phyloP scores from a whole-genome alignment of 2,113 vertebrate species.

The Muntiacus muntjak region DNA sequence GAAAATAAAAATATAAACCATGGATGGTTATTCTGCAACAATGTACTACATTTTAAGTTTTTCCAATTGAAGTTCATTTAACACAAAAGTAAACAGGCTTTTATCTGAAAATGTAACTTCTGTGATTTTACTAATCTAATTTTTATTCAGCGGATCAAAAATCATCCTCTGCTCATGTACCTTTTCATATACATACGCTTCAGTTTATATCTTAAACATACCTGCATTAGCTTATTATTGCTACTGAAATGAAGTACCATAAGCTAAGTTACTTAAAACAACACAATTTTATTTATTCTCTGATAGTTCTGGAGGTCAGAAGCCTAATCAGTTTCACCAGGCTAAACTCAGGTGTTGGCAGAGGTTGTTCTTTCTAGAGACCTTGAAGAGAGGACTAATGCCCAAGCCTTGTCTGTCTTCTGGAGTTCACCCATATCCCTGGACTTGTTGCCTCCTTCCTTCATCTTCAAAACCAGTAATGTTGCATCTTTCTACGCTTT shows the following conservation, averaged over 20 bases:
- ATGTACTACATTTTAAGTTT: background rate
- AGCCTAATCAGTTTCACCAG: background rate
- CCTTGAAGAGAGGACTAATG: background rate
- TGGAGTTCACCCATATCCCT: background rate
- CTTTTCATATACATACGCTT: background rate
- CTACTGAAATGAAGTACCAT: background rate
- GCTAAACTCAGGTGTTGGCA: background rate
- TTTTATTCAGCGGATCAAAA: slow-evolving; percentile 3
- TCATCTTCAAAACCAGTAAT: background rate
- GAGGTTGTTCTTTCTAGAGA: background rate
- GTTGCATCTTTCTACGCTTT: background rate
- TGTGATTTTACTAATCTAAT: background rate
- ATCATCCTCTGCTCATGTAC: background rate
- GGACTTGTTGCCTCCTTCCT: background rate
- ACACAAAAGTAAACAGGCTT: background rate
- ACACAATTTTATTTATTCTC: background rate
- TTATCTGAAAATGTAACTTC: background rate
- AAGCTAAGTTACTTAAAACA: slow-evolving; percentile 2
- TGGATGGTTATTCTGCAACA: background rate
- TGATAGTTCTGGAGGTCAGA: background rate
- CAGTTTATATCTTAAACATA: background rate
- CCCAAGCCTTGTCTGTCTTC: background rate
- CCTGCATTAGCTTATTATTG: background rate
- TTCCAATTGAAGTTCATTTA: background rate
- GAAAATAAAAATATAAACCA: background rate